Evolutionary conservation across 2,888 invertebrate genomes (phyloP).

Genomic region (Phytoseiulus persimilis): DNA sequence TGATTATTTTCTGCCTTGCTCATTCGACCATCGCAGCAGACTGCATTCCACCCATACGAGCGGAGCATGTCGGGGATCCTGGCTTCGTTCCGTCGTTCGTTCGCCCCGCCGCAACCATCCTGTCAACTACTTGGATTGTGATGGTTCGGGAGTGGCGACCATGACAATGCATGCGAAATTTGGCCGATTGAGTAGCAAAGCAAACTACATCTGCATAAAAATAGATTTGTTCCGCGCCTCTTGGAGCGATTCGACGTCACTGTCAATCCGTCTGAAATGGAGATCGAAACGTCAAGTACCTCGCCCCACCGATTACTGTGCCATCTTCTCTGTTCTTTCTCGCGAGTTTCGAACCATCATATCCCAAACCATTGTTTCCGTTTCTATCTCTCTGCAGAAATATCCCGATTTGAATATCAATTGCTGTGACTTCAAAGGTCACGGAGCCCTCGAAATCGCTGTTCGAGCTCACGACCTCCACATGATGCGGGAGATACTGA

Average conservation of each 20-base stretch:
- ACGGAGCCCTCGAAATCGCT: conserved; percentile 62
- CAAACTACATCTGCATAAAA: neutral
- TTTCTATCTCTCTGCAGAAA: conserved; percentile 39
- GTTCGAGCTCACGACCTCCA: conserved; percentile 59
- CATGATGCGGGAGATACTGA: conserved; percentile 61
- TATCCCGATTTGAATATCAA: conserved; percentile 48
- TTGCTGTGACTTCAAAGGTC: conserved; percentile 56
- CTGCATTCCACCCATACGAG: neutral
- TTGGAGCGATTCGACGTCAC: too few species aligned
- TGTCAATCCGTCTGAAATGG: too few species aligned
- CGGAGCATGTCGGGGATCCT: neutral
- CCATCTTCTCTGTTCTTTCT: neutral
- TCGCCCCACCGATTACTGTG: too few species aligned
- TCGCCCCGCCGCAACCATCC: neutral
- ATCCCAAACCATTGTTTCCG: neutral
- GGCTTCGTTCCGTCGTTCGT: neutral
- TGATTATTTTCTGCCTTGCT: neutral
- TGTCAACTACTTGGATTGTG: neutral
- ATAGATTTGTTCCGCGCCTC: neutral
- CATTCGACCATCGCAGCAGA: neutral
- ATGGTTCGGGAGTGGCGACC: neutral
- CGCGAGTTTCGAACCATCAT: neutral
- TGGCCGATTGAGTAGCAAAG: neutral
- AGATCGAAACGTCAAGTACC: too few species aligned
- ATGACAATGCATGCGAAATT: neutral